Conservation (phyloP, 1,140 invertebrate genomes). For the Battus philenor region DNA sequence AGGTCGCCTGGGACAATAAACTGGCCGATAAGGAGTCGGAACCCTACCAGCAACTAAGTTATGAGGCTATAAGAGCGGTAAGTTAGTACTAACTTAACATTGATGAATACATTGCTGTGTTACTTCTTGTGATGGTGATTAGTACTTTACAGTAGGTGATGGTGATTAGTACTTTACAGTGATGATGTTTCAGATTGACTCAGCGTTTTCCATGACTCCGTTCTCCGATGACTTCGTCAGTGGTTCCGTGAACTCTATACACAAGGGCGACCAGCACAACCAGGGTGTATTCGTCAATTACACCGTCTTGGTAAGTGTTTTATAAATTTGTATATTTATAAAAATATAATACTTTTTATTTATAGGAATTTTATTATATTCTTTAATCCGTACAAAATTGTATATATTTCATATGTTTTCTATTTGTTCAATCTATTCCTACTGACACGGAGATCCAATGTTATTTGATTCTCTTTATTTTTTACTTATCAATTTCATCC, state of each 20-base stretch:
- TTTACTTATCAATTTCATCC: not conserved
- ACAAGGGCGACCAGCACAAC: slow-evolving; percentile 82
- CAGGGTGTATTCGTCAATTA: slow-evolving; percentile 89
- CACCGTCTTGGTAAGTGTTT: slow-evolving; percentile 80
- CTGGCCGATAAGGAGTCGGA: slow-evolving; percentile 86
- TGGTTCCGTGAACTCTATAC: slow-evolving; percentile 88
- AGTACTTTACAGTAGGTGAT: too few species aligned
- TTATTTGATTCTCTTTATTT: not conserved
- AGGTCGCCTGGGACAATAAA: slow-evolving; percentile 85
- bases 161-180: too few species aligned
- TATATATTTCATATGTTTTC: too few species aligned
- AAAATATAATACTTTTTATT: not conserved
- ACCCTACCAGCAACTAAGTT: slow-evolving; percentile 87
- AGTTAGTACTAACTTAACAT: too few species aligned
- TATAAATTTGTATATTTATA: not conserved
- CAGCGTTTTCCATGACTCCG: slow-evolving; percentile 92
- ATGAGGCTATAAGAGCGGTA: slow-evolving; percentile 89
- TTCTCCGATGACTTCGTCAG: slow-evolving; percentile 91
- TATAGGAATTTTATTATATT: too few species aligned
- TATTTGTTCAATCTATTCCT: too few species aligned
- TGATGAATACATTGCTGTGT: too few species aligned
- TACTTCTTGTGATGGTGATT: too few species aligned
- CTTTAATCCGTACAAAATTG: too few species aligned
- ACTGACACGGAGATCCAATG: too few species aligned
- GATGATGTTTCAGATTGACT: slow-evolving; percentile 82